Evolutionary conservation across 2,797 vertebrate species (phyloP).

Genomic region (Uromys caudimaculatus): DNA sequence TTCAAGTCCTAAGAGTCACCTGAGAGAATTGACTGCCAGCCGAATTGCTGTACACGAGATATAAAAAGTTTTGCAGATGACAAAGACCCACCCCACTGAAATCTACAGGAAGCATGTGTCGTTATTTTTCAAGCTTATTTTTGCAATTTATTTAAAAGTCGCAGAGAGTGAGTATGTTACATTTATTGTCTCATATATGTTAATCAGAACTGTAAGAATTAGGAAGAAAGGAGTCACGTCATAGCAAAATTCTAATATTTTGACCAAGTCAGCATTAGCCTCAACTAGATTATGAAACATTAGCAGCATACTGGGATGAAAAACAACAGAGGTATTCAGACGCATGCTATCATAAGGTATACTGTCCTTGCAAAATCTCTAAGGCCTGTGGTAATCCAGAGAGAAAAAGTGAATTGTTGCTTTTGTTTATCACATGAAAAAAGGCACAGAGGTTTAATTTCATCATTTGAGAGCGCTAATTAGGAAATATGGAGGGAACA

Average conservation of each 20-base stretch:
- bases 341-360: not conserved
- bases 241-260: not conserved
- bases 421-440: constrained; percentile 17
- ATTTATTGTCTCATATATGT: not conserved
- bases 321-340: not conserved
- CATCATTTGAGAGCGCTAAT: not conserved
- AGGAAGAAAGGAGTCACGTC: not conserved
- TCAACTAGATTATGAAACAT: not conserved
- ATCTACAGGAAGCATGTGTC: not conserved
- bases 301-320: not conserved
- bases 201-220: not conserved
- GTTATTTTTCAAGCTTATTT: not conserved
- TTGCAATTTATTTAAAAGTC: not conserved
- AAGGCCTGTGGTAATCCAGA: not conserved
- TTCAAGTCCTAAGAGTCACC: not conserved
- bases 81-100: not conserved
- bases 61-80: not conserved
- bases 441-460: not conserved
- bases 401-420: not conserved
- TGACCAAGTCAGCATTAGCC: not conserved
- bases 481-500: no score
- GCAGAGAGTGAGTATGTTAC: not conserved
- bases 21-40: not conserved
- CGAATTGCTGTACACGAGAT: not conserved
- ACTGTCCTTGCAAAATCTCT: not conserved